Conservation (phyloP, 2,113 vertebrate genomes). For the Polyodon spathula region DNA sequence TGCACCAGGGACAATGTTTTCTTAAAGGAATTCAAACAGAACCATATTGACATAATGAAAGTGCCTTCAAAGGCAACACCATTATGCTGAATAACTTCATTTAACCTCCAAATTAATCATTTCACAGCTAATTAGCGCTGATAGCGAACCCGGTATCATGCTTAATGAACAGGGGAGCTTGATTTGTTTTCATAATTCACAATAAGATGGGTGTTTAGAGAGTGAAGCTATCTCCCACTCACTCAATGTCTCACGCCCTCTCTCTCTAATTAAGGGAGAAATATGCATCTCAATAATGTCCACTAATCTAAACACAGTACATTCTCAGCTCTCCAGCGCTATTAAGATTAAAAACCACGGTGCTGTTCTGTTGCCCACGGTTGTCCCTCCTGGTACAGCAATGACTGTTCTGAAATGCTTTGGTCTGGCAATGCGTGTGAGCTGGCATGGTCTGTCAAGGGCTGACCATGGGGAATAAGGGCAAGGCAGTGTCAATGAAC, state of each 20-base stretch:
- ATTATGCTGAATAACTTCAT: conserved; percentile 78
- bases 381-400: too few species aligned
- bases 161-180: conserved; percentile 22
- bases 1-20: conserved; percentile 40
- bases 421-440: too few species aligned
- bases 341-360: not conserved
- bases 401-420: too few species aligned
- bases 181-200: conserved; percentile 38
- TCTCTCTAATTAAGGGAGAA: conserved; percentile 51
- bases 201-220: conserved; percentile 30
- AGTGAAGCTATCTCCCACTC: conserved; percentile 30
- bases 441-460: too few species aligned
- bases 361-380: too few species aligned
- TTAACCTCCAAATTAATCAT: conserved; percentile 81
- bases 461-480: too few species aligned
- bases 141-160: conserved; percentile 53
- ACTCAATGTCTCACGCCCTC: conserved; percentile 48
- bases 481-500: too few species aligned
- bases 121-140: conserved; percentile 79
- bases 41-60: conserved; percentile 78
- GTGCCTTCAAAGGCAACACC: conserved; percentile 75
- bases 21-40: conserved; percentile 64
- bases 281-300: conserved; percentile 30
- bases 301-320: not conserved
- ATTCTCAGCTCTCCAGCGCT: too few species aligned